Base-by-base conservation (phyloP, 1,140 invertebrate species). In the Augochlora pura region DNA sequence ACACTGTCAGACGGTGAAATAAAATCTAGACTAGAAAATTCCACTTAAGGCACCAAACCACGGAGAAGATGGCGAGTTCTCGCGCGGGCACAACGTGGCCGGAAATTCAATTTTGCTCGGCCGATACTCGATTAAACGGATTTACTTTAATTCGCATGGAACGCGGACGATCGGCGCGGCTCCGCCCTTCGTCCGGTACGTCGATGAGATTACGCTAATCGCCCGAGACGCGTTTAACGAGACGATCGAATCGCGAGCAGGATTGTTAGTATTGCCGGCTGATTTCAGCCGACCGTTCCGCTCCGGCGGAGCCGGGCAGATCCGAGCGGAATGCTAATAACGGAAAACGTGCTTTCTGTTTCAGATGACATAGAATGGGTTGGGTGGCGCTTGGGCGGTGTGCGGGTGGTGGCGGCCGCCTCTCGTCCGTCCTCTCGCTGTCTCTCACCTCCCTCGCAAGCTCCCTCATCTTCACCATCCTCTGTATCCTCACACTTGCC, bases 341-440 rank as follows among this genome's bases (percentile, higher is more conserved):
- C 23, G 38, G 42, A 64, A 75, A 80, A 80, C 42, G 23, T 68
- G 78, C 73, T 86, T 88, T 90, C 76, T 92, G 88, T 93, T 93
- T 78, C 91, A 93, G 92, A 93, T 93, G 91, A 93, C 92, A 92
- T 93, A 93, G 91, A 92, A 93, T 93, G 92, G 92, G 91, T 92
- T 93, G 91, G 91, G 92, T 89, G 91, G 91, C 89, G 91, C 90
- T 93, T 90, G 91, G 91, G 89, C 91, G 91, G 91, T 91, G 89
- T 92, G 89, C 90, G 88, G 91, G 91, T 92, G 90, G 91, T 92
- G 88, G 91, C 87, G 82, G 89, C 90, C 91, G 90, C 90, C 88
- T 92, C 86, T 92, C 91, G 90, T 91, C 92, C 87, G 90, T 92
- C 86, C 89, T 92, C 84, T 93, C 92, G 89, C 91, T 93, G 89